phyloP scores from a whole-genome alignment of 2,797 vertebrate genomes.

The Hoplostethus mediterraneus region DNA sequence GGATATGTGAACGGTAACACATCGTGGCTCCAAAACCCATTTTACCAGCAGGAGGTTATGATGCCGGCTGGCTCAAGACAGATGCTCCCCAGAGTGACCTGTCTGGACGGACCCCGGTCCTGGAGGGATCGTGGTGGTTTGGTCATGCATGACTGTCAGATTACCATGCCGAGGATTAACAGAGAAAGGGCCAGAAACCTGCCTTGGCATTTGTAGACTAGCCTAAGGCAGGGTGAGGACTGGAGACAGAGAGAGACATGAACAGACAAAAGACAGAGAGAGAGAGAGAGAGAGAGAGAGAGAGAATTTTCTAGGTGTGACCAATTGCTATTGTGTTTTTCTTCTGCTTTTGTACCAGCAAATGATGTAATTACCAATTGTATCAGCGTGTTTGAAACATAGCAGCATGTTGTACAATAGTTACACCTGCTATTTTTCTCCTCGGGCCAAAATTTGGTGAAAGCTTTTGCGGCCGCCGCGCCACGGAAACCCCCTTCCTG shows the following conservation, averaged over 20 bases:
- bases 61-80: slow-evolving; percentile 6
- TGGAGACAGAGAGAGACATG: slow-evolving; percentile 33
- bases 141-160: slow-evolving; percentile 53
- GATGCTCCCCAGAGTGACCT: slow-evolving; percentile 42
- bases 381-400: background rate
- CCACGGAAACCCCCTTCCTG: slow-evolving; percentile 23
- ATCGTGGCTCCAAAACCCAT: slow-evolving; percentile 2
- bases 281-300: slow-evolving; percentile 19
- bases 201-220: slow-evolving; percentile 33
- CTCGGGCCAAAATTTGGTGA: background rate
- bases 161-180: slow-evolving; percentile 68
- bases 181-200: slow-evolving; percentile 47
- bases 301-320: no score
- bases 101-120: slow-evolving; percentile 40
- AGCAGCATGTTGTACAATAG: background rate
- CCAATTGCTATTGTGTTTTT: no score
- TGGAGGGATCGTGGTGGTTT: slow-evolving; percentile 26
- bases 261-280: slow-evolving; percentile 4
- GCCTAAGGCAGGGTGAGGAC: slow-evolving; percentile 53
- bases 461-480: slow-evolving; percentile 17
- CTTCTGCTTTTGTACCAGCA: no score
- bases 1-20: background rate
- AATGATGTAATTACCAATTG: background rate
- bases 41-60: slow-evolving; percentile 21
- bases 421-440: no score